Evolutionary conservation across 2,113 vertebrate species (phyloP).

Genomic region (Pithys albifrons): DNA sequence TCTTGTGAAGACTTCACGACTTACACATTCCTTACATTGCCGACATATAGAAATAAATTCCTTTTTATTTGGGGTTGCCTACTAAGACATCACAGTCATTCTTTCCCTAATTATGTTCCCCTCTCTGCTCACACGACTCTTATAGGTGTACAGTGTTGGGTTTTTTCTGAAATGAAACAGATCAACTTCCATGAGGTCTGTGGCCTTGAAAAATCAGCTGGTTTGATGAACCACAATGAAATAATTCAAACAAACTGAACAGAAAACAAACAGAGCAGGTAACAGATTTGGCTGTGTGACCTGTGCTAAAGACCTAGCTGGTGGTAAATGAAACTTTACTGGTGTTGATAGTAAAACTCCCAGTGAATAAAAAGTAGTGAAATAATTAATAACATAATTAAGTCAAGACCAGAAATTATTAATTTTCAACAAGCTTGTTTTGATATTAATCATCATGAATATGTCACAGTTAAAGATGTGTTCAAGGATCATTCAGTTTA

Average conservation of each 20-base stretch:
- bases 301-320: neutral
- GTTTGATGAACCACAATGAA: neutral
- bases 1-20: neutral
- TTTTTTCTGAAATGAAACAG: neutral
- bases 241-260: neutral
- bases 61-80: neutral
- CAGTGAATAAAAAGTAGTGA: neutral
- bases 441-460: neutral
- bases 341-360: neutral
- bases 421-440: neutral
- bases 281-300: neutral
- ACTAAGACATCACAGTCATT: neutral
- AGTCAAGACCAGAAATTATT: neutral
- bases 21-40: neutral
- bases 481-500: neutral
- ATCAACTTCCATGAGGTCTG: neutral
- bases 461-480: neutral
- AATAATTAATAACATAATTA: neutral
- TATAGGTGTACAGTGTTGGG: accelerated
- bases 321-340: neutral
- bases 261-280: neutral
- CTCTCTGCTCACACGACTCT: neutral
- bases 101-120: neutral
- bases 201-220: neutral
- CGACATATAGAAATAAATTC: neutral